Percentiles rank a stretch among this genome's conserved stretches.
phyloP scores from a whole-genome alignment of 2,797 vertebrate species.

The Scomberomorus guttatus region DNA sequence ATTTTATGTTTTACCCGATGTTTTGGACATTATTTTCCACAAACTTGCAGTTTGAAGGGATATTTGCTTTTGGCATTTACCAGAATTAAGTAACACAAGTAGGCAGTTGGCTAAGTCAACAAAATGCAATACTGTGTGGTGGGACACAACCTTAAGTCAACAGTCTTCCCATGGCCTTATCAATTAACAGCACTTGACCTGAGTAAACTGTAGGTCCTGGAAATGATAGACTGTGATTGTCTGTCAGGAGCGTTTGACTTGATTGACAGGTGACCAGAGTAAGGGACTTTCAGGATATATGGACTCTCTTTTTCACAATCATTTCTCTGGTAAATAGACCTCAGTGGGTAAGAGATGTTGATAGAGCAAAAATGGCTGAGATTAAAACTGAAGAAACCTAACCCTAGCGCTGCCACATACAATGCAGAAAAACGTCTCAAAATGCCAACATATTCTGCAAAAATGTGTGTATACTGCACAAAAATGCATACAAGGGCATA shows the following conservation, averaged over 20 bases:
- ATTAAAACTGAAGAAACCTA: conserved; percentile 7
- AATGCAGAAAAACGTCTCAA: background rate
- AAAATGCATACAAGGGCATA: background rate
- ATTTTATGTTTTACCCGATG: too few relatives aligned
- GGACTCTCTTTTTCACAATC: background rate
- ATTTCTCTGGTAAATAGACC: background rate
- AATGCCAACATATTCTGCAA: background rate
- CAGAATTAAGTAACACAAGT: too few relatives aligned
- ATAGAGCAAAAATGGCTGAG: background rate
- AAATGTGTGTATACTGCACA: background rate
- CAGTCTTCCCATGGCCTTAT: too few relatives aligned
- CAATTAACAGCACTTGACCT: too few relatives aligned
- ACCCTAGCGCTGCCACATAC: background rate
- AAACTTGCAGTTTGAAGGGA: too few relatives aligned
- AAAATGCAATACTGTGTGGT: too few relatives aligned
- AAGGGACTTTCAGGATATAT: background rate
- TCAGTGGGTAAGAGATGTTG: background rate
- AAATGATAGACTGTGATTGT: conserved; percentile 7
- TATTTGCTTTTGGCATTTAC: background rate
- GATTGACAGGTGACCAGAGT: conserved; percentile 21
- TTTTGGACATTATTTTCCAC: too few relatives aligned
- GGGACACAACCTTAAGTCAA: too few relatives aligned
- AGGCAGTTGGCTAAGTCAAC: too few relatives aligned
- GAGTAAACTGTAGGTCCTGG: background rate
- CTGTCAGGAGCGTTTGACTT: conserved; percentile 11